Evolutionary conservation across 2,797 vertebrate genomes (phyloP).

Genomic region (Hydrocynus forskahlii): DNA sequence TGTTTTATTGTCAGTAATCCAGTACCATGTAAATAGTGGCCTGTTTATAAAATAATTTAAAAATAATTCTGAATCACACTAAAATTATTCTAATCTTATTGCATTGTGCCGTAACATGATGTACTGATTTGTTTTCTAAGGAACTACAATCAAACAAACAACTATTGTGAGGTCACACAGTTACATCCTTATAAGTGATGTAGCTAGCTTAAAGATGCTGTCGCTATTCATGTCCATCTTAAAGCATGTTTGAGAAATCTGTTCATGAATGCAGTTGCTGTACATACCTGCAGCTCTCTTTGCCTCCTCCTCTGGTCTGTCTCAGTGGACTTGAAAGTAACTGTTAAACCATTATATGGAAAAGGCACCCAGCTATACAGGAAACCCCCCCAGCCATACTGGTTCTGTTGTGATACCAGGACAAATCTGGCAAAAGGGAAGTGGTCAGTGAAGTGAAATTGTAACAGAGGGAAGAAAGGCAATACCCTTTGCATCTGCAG

Average conservation of each 20-base stretch:
- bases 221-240: background rate
- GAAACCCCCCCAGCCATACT: background rate
- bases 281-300: slow-evolving; percentile 17
- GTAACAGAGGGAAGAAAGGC: slow-evolving; percentile 10
- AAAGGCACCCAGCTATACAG: background rate
- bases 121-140: too few species aligned
- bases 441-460: slow-evolving; percentile 42
- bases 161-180: too few species aligned
- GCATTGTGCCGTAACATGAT: background rate
- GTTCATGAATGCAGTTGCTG: background rate
- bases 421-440: slow-evolving; percentile 20
- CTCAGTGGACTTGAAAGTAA: background rate
- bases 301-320: background rate
- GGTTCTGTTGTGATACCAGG: background rate
- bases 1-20: too few species aligned
- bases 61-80: background rate
- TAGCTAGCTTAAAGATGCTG: too few species aligned
- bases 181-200: too few species aligned
- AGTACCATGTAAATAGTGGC: too few species aligned
- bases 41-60: background rate
- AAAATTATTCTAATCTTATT: background rate
- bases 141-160: too few species aligned
- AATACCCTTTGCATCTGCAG: slow-evolving; percentile 8
- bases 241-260: background rate
- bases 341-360: background rate